Base-by-base conservation (phyloP, 1,140 invertebrate genomes). In the Aphaenogaster ashmeadi region DNA sequence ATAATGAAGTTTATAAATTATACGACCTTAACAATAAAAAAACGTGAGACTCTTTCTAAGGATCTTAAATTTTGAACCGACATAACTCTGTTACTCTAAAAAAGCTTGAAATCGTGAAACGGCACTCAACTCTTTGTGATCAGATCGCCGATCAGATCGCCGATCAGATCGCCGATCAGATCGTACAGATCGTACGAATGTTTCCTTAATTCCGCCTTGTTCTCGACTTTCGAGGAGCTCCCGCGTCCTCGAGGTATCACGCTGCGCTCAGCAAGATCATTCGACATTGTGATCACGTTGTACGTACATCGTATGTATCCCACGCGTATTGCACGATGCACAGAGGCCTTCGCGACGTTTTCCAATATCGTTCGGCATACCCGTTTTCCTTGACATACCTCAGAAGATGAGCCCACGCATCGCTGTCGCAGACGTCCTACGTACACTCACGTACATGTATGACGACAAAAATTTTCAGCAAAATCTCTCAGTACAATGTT, bases 311-410 rank as follows among this genome's bases (percentile, higher is more conserved):
- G 66, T 64, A 13, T 44, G 4, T 47, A 50, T 66, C 27, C 47
- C 52, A 83, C 52, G 78, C 78, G 52, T 88, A 50, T 44, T 6
- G 38, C 27, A 9, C 44, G 52, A 74, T 86, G 21, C 58, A 60
- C 79, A 78, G 90, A 64, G 72, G 58, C 78, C 87, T 79, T 33
- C 67, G 8, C 18, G 5, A 56, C 38, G 74, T 88, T 91, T 91
- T 91, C 77, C 90, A 83, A 88, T 88, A 91, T 90, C 78, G 88
- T 38, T 86, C 77, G 75, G 9, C 50, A 81, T 58, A 80, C 90
- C 86, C 58, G 92, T 91, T 93, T 91, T 90, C 92, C 92, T 93
- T 93, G 92, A 93, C 92, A 92, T 69, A 90, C 56, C 88, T 91
- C 41, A 27, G 64, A 88, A 87, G 89, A 87, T 52, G 74, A 90